Evolutionary conservation across 2,888 invertebrate species (phyloP).

Genomic region (Maniola hyperantus): DNA sequence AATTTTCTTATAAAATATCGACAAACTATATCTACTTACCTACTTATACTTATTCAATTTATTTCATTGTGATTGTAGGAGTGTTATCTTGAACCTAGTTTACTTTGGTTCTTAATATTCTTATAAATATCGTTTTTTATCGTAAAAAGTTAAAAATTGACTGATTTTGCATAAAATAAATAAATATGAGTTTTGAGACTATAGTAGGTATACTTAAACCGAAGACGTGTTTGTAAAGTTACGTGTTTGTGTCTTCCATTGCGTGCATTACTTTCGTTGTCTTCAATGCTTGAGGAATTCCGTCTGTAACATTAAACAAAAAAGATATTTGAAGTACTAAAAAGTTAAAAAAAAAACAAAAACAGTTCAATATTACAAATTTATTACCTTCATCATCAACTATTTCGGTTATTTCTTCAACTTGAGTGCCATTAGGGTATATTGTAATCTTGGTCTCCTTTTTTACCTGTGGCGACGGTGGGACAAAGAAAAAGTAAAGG

Average conservation of each 20-base stretch:
- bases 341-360: too few relatives aligned
- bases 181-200: not conserved
- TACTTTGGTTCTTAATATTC: too few relatives aligned
- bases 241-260: not conserved
- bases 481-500: conserved; percentile 51
- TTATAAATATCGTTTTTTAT: too few relatives aligned
- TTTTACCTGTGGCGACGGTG: conserved; percentile 47
- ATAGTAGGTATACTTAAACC: not conserved
- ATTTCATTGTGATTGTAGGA: too few relatives aligned
- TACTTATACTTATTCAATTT: too few relatives aligned
- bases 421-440: conserved; percentile 57
- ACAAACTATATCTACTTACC: too few relatives aligned
- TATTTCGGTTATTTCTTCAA: conserved; percentile 51
- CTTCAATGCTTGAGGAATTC: not conserved
- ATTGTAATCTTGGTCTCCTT: conserved; percentile 51
- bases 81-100: too few relatives aligned
- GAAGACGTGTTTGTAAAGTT: too few relatives aligned
- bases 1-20: too few relatives aligned
- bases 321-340: not conserved
- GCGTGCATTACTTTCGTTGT: conserved; percentile 5
- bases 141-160: too few relatives aligned
- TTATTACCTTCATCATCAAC: conserved; percentile 28
- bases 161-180: not conserved
- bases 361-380: not conserved
- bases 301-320: not conserved